Evolutionary conservation across 2,113 vertebrate species (phyloP).

Genomic region (Lagopus leucura): DNA sequence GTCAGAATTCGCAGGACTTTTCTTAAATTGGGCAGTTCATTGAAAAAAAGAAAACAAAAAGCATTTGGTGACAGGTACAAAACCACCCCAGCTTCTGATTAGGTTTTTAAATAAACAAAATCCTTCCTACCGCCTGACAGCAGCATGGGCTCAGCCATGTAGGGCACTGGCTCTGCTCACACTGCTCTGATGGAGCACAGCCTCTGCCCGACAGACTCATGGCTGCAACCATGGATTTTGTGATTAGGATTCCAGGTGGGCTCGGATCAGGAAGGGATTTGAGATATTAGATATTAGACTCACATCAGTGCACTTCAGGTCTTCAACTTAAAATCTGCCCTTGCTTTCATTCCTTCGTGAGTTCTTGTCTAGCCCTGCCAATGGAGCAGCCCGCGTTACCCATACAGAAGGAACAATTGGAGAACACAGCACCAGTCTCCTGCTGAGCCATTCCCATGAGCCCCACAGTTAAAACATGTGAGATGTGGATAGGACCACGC

Average conservation of each 20-base stretch:
- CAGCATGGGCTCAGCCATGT: not conserved
- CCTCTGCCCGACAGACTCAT: not conserved
- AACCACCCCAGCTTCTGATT: not conserved
- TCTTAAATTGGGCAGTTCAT: not conserved
- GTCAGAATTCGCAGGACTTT: constrained; percentile 31
- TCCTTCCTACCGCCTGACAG: not conserved
- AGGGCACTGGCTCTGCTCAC: not conserved
- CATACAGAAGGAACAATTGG: not conserved
- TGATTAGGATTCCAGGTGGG: not conserved
- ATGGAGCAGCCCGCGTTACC: not conserved
- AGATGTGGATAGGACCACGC: not conserved
- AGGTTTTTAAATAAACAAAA: not conserved
- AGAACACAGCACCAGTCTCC: not conserved
- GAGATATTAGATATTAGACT: not conserved
- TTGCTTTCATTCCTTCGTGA: not conserved
- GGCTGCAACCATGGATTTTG: not conserved
- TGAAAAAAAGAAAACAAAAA: not conserved
- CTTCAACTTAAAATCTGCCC: not conserved
- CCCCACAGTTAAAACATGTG: accelerated
- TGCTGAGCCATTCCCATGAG: not conserved
- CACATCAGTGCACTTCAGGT: not conserved
- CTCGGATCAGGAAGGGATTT: not conserved
- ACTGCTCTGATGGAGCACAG: not conserved
- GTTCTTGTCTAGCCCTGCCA: accelerated
- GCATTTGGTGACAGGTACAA: not conserved